Evolutionary conservation across 2,113 vertebrate species (phyloP), one percentile per base, ranked within the genome.

Genomic region (Alectura lathami): DNA sequence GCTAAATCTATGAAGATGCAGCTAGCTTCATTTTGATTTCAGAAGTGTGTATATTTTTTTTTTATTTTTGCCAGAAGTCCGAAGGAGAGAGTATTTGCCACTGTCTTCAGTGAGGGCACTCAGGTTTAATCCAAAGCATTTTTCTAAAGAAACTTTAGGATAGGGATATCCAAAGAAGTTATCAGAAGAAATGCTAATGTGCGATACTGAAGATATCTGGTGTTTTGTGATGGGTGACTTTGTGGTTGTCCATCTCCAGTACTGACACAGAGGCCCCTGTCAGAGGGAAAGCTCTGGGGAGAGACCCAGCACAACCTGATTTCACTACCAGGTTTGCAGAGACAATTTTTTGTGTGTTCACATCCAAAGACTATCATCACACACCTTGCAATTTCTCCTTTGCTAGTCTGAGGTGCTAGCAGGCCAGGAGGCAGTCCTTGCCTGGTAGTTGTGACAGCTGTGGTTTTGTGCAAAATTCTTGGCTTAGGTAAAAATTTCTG

Each of bases 271-370:
- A 43, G 29, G 24, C 40, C 29, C 29, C 7, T 5, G 1, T 75
- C 32, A 77, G 51, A 73, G 34, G 36, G 38, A 23, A 23, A 43
- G 22, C 9, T 9, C 51, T 43, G 30, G 40, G 50, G 47, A 20
- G 29, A 50, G 23, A 11, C 8, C 42, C 7, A 22, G 43, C 2
- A 1, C 24, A 76, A 12, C 1, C 2, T 51, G 48, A 45, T 54
- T 36, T 29, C 0, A 0, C 9, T 85, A 23, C 20, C 36, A 63
- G 23, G 23, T 45, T 34, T 2, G 1, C 29, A 51, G 29, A 50
- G 53, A 24, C 38, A 54, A 62, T 1, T 2, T 54, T 15, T 29
- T 67, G 15, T 22, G 54, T 36, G 18, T 43, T 79, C 27, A 56
- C 21, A 32, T 63, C 34, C 8, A 9, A 74, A 80, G 45, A 60